phyloP scores from a whole-genome alignment of 2,797 vertebrate genomes.

The Cottoperca gobio region DNA sequence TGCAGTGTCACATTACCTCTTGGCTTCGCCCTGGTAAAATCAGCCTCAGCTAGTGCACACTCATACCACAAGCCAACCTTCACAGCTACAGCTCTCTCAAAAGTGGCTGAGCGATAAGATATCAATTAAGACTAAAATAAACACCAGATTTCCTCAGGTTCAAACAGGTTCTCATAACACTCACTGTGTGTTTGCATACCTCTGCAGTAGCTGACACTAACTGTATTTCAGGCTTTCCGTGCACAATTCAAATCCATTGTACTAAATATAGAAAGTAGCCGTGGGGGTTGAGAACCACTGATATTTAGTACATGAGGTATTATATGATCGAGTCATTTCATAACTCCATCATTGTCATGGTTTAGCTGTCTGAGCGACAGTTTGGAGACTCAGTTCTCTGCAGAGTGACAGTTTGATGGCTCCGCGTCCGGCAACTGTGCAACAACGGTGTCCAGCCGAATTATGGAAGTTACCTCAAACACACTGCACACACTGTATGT shows the following conservation, averaged over 20 bases:
- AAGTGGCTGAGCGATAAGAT: background rate
- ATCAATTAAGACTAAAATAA: slow-evolving; percentile 23
- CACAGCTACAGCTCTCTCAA: slow-evolving; percentile 28
- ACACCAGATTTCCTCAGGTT: background rate
- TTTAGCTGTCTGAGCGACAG: slow-evolving; percentile 63
- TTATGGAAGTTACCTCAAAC: slow-evolving; percentile 36
- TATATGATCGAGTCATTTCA: slow-evolving; percentile 47
- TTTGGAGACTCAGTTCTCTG: slow-evolving; percentile 36
- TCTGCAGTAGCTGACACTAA: slow-evolving; percentile 35
- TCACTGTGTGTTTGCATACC: background rate
- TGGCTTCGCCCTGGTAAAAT: slow-evolving; percentile 31
- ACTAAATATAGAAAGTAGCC: slow-evolving; percentile 68
- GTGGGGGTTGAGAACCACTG: slow-evolving; percentile 44
- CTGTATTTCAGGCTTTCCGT: slow-evolving; percentile 36
- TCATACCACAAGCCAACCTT: slow-evolving; percentile 26
- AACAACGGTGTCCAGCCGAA: slow-evolving; percentile 17
- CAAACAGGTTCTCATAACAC: slow-evolving; percentile 17
- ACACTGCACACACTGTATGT: slow-evolving; percentile 9
- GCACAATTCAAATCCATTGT: slow-evolving; percentile 49
- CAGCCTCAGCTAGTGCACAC: slow-evolving; percentile 32
- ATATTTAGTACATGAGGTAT: slow-evolving; percentile 58
- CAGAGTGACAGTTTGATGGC: slow-evolving; percentile 52
- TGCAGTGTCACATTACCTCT: slow-evolving; percentile 59
- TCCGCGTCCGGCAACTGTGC: slow-evolving; percentile 5
- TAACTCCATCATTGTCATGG: slow-evolving; percentile 56